Evolutionary conservation across 92 coral and sea anemone genomes (phyloP), one percentile per base, ranked within the genome.

Genomic region (Phenganax marumi): DNA sequence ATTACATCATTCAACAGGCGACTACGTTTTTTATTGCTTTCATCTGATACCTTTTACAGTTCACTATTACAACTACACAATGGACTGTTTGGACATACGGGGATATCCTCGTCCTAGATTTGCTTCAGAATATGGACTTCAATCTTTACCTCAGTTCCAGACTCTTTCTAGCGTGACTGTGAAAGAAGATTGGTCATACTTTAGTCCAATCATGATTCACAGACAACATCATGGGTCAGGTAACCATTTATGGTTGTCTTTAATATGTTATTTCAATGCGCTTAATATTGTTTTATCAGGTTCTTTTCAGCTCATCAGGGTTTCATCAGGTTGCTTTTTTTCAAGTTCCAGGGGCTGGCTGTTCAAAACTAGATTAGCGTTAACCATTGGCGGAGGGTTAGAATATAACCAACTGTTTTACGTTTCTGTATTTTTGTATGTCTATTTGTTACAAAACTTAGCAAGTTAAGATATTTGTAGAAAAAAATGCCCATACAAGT

Each of bases 41-140:
- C 53, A 21, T 9, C 64, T 2, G 4, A 50, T 3, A 21, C 14
- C 33, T 26, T 65, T 52, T 73, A 12, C 64, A 95, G 98, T 92
- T 12, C 98, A 95, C 78, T 95, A 89, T 77, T 95, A 95, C 84
- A 78, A 92, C 70, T 95, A 95, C 69, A 10, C 48, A 14, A 95
- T 90, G 97, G 97, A 95, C 56, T 95, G 98, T 66, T 90, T 91
- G 98, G 76, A 92, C 66, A 90, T 89, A 26, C 87, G 88, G 64
- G 95, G 92, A 12, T 92, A 95, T 85, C 98, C 96, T 47, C 93
- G 89, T 50, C 98, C 98, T 53, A 85, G 98, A 46, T 95, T 95
- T 86, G 98, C 98, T 5, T 95, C 98, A 22, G 98, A 95, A 81
- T 95, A 95, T 90, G 98, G 98, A 65, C 87, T 90, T 86, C 98